phyloP scores from a whole-genome alignment of 2,113 vertebrate species.

The Globicephala melas region DNA sequence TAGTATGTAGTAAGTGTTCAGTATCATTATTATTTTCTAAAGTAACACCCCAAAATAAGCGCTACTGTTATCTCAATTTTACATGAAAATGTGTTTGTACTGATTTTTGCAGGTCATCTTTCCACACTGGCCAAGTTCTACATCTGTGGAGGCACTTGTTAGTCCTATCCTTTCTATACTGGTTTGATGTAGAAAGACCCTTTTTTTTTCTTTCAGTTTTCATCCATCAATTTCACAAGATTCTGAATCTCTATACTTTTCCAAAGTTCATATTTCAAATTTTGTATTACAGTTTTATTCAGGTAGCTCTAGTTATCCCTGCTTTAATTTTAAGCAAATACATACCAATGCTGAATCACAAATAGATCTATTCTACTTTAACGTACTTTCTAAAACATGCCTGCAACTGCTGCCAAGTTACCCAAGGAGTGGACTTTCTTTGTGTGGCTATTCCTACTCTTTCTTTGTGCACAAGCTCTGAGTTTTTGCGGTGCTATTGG shows the following conservation, averaged over 20 bases:
- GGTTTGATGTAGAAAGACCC: neutral
- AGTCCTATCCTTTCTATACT: neutral
- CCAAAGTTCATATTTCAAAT: neutral
- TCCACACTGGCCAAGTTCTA: neutral
- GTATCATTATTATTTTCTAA: neutral
- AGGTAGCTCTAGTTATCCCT: neutral
- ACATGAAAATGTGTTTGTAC: neutral
- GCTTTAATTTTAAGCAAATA: neutral
- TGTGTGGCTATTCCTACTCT: neutral
- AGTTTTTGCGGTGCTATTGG: neutral
- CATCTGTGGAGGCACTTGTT: neutral
- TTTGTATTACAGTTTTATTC: neutral
- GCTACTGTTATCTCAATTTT: neutral
- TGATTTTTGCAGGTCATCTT: neutral
- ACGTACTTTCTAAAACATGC: neutral
- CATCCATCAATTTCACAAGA: neutral
- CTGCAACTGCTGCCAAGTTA: neutral
- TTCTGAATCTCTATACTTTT: neutral
- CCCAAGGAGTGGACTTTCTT: neutral
- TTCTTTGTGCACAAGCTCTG: neutral
- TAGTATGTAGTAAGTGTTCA: neutral
- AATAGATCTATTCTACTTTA: neutral
- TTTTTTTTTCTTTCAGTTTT: neutral
- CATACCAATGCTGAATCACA: neutral
- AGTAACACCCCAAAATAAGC: neutral